Evolutionary conservation across 1,140 invertebrate species (phyloP), one percentile per base, ranked within the genome.

Genomic region (Mya arenaria): DNA sequence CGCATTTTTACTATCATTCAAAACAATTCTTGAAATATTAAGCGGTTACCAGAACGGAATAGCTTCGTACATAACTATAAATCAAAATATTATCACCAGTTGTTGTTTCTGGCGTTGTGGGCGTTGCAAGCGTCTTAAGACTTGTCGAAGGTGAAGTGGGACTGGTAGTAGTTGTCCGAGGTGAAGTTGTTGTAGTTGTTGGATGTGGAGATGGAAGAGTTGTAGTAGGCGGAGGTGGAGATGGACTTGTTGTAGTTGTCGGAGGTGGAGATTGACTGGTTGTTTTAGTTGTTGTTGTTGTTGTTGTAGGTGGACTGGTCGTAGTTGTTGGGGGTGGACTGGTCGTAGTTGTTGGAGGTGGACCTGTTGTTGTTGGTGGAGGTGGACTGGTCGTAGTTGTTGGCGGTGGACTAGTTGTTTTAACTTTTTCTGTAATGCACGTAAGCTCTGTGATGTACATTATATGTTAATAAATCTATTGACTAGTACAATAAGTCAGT

Each of bases 351-450:
- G 0, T 36, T 23, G 52, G 44, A 37, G 55, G 13, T 30, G 4
- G 19, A 4, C 58, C 52, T 41, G 73, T 77, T 48, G 73, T 77
- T 34, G 73, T 48, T 19, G 73, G 0, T 25, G 58, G 25, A 1
- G 39, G 28, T 65, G 58, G 19, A 36, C 39, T 65, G 34, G 73
- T 65, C 28, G 56, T 62, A 25, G 73, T 65, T 30, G 37, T 41
- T 10, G 36, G 60, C 0, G 36, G 60, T 52, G 44, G n/a, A 10
- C 17, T 19, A 72, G 69, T 52, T 55, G 44, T 55, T 28, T n/a
- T 52, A 23, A 52, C 48, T 52, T 52, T 52, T 52, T 52, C 48
- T 52, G 58, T 4, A 62, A n/a, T n/a, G n/a, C n/a, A n/a, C n/a
- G n/a, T n/a, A n/a, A n/a, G n/a, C n/a, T n/a, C n/a, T n/a, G n/a